These are phyloP conservation scores for Phocoena sinus DNA, from an alignment of 2,113 vertebrate genomes.

Conservation along the genomic window DNA sequence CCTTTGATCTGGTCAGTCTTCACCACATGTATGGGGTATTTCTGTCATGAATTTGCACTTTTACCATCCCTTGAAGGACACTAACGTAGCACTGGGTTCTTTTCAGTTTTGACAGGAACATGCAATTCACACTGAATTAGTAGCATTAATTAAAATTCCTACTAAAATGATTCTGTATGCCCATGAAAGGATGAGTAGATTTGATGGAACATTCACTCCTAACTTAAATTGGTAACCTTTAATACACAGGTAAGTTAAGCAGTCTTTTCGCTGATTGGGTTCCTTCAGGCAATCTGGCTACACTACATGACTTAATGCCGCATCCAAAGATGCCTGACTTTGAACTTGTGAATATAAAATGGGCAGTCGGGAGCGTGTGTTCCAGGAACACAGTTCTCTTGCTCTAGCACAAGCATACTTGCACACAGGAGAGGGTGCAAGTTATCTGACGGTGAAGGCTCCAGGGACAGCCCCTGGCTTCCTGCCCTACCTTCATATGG, in stretches of 20 bases:
- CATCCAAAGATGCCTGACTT: background rate
- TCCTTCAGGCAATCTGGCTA: background rate
- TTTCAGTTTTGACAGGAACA: background rate
- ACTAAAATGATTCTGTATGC: background rate
- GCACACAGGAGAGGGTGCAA: background rate
- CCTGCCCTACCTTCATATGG: background rate
- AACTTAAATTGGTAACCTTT: background rate
- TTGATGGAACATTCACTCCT: background rate
- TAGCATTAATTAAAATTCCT: background rate
- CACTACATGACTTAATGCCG: background rate
- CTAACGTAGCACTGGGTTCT: background rate
- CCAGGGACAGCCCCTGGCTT: background rate
- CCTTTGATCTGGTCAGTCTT: background rate
- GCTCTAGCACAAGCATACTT: background rate
- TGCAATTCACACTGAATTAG: background rate
- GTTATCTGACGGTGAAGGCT: background rate
- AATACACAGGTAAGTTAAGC: background rate
- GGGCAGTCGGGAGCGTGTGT: background rate
- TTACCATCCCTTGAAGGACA: background rate
- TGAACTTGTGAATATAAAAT: background rate
- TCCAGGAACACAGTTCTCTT: background rate
- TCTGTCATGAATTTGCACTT: conserved; percentile 33
- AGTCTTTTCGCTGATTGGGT: background rate
- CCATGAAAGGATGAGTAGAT: background rate
- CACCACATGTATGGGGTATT: background rate